Evolutionary conservation across 2,113 vertebrate genomes (phyloP).

Genomic region (Ivindomyrus marchei): DNA sequence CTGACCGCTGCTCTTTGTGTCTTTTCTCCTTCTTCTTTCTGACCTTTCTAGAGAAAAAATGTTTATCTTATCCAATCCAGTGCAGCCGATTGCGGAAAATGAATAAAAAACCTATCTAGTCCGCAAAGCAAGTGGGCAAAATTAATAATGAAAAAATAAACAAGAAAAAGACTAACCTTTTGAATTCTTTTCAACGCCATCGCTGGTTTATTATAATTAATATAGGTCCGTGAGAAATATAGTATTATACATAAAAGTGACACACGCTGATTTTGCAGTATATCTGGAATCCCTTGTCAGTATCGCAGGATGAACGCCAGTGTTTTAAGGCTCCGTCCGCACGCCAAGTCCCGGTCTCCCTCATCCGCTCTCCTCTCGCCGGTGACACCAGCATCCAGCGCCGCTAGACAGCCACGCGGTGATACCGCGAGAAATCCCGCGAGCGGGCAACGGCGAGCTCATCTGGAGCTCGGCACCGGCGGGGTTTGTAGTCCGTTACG

Average conservation of each 20-base stretch:
- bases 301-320: background rate
- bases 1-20: conserved; percentile 3
- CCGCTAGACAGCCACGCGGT: conserved; percentile 15
- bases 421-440: conserved; percentile 52
- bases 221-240: conserved; percentile 41
- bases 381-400: conserved; percentile 37
- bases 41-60: conserved; percentile 30
- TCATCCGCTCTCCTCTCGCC: conserved; percentile 38
- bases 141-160: conserved; percentile 20
- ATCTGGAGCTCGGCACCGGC: conserved; percentile 11
- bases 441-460: background rate
- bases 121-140: background rate
- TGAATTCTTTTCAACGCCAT: conserved; percentile 77
- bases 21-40: conserved; percentile 33
- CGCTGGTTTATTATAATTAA: conserved; percentile 48
- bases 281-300: conserved; percentile 7
- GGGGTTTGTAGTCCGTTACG: conserved; percentile 19
- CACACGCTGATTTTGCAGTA: background rate
- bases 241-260: background rate
- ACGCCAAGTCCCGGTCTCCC: conserved; percentile 28
- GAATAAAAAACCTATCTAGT: background rate
- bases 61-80: background rate
- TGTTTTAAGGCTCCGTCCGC: conserved; percentile 17
- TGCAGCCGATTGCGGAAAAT: background rate
- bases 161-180: conserved; percentile 60